phyloP scores from a whole-genome alignment of 2,888 invertebrate species.

The Perdita meconis region DNA sequence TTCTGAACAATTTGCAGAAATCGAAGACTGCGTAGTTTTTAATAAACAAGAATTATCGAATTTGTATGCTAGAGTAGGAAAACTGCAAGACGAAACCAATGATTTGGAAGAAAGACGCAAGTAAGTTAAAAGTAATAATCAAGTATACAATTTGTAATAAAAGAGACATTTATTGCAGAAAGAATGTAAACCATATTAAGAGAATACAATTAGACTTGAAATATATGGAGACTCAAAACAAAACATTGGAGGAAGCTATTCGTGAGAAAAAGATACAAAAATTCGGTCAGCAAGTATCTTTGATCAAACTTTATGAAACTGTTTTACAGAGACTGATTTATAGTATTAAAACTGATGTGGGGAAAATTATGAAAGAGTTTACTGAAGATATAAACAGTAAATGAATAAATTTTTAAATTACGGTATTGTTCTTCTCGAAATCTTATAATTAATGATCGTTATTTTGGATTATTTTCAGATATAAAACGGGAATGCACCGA shows the following conservation, averaged over 20 bases:
- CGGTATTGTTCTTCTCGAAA: constrained; percentile 12
- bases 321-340: constrained; percentile 86
- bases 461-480: constrained; percentile 45
- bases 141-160: background rate
- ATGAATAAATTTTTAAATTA: constrained; percentile 67
- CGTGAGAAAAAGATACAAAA: constrained; percentile 85
- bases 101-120: constrained; percentile 87
- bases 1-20: constrained; percentile 84
- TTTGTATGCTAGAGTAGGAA: constrained; percentile 87
- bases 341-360: constrained; percentile 85
- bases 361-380: constrained; percentile 84
- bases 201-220: constrained; percentile 90
- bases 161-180: constrained; percentile 81
- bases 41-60: constrained; percentile 86
- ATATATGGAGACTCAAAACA: constrained; percentile 87
- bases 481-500: constrained; percentile 80
- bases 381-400: constrained; percentile 84
- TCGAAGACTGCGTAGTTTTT: constrained; percentile 86
- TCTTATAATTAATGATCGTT: background rate
- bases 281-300: constrained; percentile 86
- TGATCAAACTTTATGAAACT: constrained; percentile 86
- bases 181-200: constrained; percentile 88
- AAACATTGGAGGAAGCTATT: constrained; percentile 86
- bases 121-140: constrained; percentile 79
- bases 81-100: constrained; percentile 88